A percentile compares a stretch with the other conserved stretches of the same genome.
phyloP scores from a whole-genome alignment of 2,888 invertebrate genomes.

The Andrena bucephala region DNA sequence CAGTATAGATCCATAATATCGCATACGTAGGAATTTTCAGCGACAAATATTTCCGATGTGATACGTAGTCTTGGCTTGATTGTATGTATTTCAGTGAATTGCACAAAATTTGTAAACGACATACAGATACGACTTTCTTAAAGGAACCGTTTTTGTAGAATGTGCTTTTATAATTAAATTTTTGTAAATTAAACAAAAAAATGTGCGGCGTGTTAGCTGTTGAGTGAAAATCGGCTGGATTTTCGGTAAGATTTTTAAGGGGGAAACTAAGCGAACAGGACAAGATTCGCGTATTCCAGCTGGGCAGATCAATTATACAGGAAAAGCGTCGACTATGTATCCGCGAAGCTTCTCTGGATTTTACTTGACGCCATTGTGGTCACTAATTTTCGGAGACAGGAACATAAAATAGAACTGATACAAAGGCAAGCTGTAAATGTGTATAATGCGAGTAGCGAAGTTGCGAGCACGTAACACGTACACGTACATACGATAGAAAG shows the following conservation, averaged over 20 bases:
- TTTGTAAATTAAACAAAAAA: conserved; percentile 57
- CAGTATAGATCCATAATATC: conserved; percentile 24
- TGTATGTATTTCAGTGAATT: conserved; percentile 56
- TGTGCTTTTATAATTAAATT: conserved; percentile 66
- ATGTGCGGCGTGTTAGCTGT: conserved; percentile 26
- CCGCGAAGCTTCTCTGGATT: conserved; percentile 64
- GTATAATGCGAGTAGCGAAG: conserved; percentile 51
- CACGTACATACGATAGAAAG: conserved; percentile 22
- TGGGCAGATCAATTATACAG: conserved; percentile 17
- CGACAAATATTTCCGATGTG: conserved; percentile 49
- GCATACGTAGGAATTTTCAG: conserved; percentile 35
- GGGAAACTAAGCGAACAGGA: not conserved
- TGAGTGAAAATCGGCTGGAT: conserved; percentile 18
- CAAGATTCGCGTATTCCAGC: conserved; percentile 19
- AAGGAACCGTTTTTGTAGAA: conserved; percentile 58
- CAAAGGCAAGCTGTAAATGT: conserved; percentile 50
- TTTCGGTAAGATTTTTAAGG: conserved; percentile 35
- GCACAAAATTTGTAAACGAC: conserved; percentile 58
- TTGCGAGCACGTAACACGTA: conserved; percentile 24
- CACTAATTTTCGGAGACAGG: conserved; percentile 32
- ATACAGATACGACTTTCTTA: conserved; percentile 53
- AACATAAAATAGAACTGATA: conserved; percentile 18
- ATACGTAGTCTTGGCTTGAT: conserved; percentile 53
- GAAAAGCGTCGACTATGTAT: conserved; percentile 12
- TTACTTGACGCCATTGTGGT: conserved; percentile 48